phyloP scores from a whole-genome alignment of 2,888 invertebrate genomes.

The Salpingus planirostris region DNA sequence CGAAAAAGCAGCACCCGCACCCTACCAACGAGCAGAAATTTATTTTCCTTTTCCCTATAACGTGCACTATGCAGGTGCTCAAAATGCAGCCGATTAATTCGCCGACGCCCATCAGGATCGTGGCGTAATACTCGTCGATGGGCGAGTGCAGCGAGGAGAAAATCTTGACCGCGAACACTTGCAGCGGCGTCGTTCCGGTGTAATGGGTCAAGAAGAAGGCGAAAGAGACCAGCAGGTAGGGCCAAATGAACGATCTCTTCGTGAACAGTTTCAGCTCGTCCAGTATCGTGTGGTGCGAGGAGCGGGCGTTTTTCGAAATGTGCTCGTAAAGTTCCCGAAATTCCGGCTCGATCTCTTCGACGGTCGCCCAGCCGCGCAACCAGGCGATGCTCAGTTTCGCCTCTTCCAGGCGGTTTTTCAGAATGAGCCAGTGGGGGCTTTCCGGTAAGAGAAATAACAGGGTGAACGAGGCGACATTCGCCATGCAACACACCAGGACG shows the following conservation, averaged over 20 bases:
- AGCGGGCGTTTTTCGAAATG: conserved; percentile 3
- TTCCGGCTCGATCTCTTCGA: conserved; percentile 51
- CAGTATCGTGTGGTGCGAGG: conserved; percentile 8
- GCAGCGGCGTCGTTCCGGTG: conserved; percentile 64
- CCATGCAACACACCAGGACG: conserved; percentile 54
- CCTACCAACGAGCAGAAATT: conserved; percentile 58
- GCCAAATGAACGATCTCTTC: conserved; percentile 56
- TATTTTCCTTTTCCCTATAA: conserved; percentile 62
- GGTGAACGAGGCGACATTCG: conserved; percentile 54
- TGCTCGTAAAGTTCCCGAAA: conserved; percentile 35
- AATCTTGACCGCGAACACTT: conserved; percentile 66
- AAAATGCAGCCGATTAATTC: conserved; percentile 58
- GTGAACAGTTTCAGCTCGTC: conserved; percentile 38
- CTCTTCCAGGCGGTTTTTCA: conserved; percentile 53
- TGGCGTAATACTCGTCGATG: conserved; percentile 67
- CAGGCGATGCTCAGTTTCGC: conserved; percentile 62
- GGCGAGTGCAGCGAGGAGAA: conserved; percentile 64
- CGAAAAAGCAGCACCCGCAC: conserved; percentile 56
- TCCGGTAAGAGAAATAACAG: conserved; percentile 65
- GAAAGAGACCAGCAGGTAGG: conserved; percentile 56
- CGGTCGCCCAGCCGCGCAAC: conserved; percentile 27
- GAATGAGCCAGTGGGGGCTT: conserved; percentile 69
- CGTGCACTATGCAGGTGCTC: conserved; percentile 61
- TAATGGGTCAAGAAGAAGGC: conserved; percentile 69
- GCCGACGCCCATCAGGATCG: conserved; percentile 60